Conservation (phyloP, 2,888 invertebrate species). For the Tricholauxania praeusta region DNA sequence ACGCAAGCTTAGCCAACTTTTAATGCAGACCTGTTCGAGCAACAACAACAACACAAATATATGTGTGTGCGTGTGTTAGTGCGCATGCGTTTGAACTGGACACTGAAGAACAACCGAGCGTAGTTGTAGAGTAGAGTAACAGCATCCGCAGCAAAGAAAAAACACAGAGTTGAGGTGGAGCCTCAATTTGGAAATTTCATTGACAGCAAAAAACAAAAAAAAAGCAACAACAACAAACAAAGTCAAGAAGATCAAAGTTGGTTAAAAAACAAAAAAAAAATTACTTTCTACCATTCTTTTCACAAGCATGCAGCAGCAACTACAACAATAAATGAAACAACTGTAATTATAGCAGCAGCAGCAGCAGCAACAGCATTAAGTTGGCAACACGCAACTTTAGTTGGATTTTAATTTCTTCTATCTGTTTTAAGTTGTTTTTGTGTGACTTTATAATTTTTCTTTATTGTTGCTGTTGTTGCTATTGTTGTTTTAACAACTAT, state of each 20-base stretch:
- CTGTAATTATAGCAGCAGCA: conserved; percentile 5
- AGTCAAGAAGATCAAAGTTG: no score
- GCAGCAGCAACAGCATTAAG: conserved; percentile 1
- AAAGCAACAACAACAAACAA: no score
- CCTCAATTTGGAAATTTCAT: conserved; percentile 9
- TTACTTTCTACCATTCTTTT: conserved; percentile 25
- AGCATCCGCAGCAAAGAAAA: conserved; percentile 3
- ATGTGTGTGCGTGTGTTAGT: conserved; percentile 10
- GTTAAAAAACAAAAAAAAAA: background rate
- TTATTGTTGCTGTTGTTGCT: background rate
- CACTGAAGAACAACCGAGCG: conserved; percentile 12
- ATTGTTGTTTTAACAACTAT: conserved; percentile 28
- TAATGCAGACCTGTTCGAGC: conserved; percentile 6
- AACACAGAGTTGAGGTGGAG: background rate
- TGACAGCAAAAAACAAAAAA: no score
- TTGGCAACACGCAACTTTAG: conserved; percentile 23
- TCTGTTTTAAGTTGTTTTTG: background rate
- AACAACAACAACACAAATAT: no score
- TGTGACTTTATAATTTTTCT: background rate
- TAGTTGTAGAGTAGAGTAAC: conserved; percentile 1
- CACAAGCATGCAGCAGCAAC: conserved; percentile 3
- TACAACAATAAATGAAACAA: conserved; percentile 9
- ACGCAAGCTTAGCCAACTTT: conserved; percentile 16
- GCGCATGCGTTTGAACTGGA: conserved; percentile 18
- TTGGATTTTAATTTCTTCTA: background rate